These are phyloP conservation scores for Microcebus griseorufus DNA, from an alignment of 2,113 vertebrate species.

Conservation along the genomic window DNA sequence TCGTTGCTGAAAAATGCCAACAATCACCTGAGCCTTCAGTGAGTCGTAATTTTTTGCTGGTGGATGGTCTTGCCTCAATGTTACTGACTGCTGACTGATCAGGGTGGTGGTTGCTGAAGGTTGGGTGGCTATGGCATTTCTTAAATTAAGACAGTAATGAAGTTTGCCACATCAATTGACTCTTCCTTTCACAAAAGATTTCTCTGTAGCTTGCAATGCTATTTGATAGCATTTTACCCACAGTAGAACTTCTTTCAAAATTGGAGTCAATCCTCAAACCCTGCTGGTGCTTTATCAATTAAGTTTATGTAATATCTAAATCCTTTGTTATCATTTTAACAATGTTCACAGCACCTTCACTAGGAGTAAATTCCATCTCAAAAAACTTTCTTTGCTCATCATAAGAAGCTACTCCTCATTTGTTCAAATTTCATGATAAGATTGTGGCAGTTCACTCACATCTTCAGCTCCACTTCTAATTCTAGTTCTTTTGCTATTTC, in stretches of 20 bases:
- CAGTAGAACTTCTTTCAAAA: background rate
- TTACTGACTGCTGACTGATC: background rate
- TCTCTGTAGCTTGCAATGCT: background rate
- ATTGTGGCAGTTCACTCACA: background rate
- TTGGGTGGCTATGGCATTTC: background rate
- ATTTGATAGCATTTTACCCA: background rate
- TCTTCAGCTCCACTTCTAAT: background rate
- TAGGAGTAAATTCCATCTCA: background rate
- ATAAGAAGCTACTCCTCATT: background rate
- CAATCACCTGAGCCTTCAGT: background rate
- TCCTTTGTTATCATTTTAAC: background rate
- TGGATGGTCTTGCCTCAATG: background rate
- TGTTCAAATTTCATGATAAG: background rate
- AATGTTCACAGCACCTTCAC: background rate
- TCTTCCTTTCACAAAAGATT: background rate
- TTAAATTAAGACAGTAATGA: background rate
- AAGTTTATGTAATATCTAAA: background rate
- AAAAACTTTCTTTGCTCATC: background rate
- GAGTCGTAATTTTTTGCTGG: background rate
- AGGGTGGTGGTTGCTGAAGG: background rate
- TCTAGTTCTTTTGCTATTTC: background rate
- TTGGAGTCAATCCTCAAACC: background rate
- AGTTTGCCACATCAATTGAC: background rate
- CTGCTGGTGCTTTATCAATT: background rate
- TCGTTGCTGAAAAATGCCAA: background rate